Base-by-base conservation (phyloP, 2,113 vertebrate genomes). In the Hepsetus odoe region DNA sequence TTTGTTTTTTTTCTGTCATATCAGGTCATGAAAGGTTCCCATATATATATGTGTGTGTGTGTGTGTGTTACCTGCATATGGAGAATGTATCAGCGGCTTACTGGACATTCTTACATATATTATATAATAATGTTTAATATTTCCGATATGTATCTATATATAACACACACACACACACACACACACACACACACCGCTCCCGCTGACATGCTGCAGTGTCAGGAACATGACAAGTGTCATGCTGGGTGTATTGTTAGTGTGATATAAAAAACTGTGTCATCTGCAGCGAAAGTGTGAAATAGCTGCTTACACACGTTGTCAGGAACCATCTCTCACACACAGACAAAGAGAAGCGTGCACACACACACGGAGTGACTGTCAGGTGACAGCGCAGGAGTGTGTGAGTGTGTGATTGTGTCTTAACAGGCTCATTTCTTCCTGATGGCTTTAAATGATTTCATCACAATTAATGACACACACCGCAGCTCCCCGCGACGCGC, bases 381-480 rank as follows among this genome's bases (percentile, higher is more conserved):
- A 85, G 77, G 10, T 77, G 83, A 83, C 85, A 83, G 77, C 22
- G 2, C 14, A 73, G 16, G 55, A 44, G 66, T 35, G 30, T 26
- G 59, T 35, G 61, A 26, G 71, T 20, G 70, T 74, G 72, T 86
- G 82, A 91, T 86, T 73, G 86, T 87, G 85, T 90, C 92, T 98
- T 96, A 98, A 96, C 96, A 93, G 95, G 94, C 95, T 97, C 95
- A 95, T 97, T 98, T 96, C 95, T 94, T 95, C 94, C 95, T 96
- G 95, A 97, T 97, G 95, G 95, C 94, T 96, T 74, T 96, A 98
- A 98, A 98, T 97, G 95, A 98, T 99, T 96, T 97, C 95, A 97
- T 99, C 96, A 97, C 96, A 95, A 96, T 97, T 97, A 97, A 97
- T 96, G 95, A 96, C 96, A 96, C 93, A 91, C 93, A 95, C 93